Evolutionary conservation across 2,888 invertebrate genomes (phyloP).

Genomic region (Entomobrya proxima): DNA sequence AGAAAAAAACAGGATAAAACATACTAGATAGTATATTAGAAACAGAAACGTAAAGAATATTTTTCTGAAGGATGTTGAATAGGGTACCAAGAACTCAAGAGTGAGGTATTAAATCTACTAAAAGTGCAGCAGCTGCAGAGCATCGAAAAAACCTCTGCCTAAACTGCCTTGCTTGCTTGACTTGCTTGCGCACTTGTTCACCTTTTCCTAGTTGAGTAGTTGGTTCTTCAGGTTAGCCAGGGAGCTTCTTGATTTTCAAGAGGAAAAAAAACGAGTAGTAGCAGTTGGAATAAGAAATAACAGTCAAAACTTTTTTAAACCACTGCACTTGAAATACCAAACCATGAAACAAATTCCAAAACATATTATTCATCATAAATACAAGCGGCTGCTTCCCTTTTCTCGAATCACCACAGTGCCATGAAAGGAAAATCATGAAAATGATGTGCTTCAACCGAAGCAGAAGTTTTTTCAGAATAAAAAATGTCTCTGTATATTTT

Average conservation of each 20-base stretch:
- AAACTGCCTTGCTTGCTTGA: too few species aligned
- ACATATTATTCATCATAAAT: not conserved
- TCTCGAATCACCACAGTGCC: not conserved
- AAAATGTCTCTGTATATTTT: not conserved
- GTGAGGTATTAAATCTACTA: not conserved
- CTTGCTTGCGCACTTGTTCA: too few species aligned
- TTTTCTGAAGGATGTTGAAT: not conserved
- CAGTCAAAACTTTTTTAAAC: slow-evolving; percentile 36
- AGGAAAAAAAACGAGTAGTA: not conserved
- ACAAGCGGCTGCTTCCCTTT: not conserved
- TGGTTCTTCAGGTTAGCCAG: too few species aligned
- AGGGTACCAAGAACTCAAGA: not conserved
- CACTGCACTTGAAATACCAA: slow-evolving; percentile 32
- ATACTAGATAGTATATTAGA: not conserved
- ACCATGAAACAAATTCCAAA: slow-evolving; percentile 27
- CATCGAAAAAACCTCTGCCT: not conserved
- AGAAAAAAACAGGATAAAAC: not conserved
- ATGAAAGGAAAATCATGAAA: not conserved
- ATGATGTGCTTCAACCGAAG: too few species aligned
- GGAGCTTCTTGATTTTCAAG: not conserved
- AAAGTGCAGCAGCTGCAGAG: not conserved
- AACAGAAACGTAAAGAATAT: not conserved
- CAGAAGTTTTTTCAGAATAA: too few species aligned
- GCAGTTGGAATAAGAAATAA: slow-evolving; percentile 1
- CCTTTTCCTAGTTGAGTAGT: too few species aligned